A percentile compares a stretch with the other conserved stretches of the same genome.
Evolutionary conservation across 2,888 invertebrate genomes (phyloP).

Genomic region (Ochropleura leucogaster): DNA sequence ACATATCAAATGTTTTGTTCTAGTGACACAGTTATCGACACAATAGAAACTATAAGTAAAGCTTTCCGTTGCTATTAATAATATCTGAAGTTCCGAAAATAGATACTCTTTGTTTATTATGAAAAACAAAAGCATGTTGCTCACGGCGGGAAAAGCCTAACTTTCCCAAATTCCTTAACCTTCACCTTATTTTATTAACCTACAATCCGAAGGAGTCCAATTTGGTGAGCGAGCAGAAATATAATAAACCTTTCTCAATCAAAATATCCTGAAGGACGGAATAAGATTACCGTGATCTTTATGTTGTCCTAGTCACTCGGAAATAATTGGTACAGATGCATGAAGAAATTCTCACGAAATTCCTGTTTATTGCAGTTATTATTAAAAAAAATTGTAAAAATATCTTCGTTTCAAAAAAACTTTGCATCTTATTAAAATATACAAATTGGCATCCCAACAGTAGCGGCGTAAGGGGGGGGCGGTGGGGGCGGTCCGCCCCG

Average conservation of each 20-base stretch:
- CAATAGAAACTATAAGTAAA: background rate
- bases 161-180: constrained; percentile 11
- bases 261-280: constrained; percentile 22
- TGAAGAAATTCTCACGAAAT: constrained; percentile 3
- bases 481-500: too few species aligned
- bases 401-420: background rate
- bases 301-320: constrained; percentile 38
- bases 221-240: constrained; percentile 8
- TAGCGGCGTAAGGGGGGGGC: too few species aligned
- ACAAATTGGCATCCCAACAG: too few species aligned
- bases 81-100: constrained; percentile 26
- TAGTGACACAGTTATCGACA: background rate
- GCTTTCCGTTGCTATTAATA: background rate
- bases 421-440: too few species aligned
- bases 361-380: background rate
- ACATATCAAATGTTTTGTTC: constrained; percentile 6
- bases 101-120: constrained; percentile 11
- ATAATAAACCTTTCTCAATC: constrained; percentile 29
- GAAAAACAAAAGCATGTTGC: constrained; percentile 27
- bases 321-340: constrained; percentile 24
- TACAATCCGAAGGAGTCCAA: constrained; percentile 19
- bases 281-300: constrained; percentile 22
- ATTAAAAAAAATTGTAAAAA: background rate
- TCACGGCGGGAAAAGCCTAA: constrained; percentile 6
- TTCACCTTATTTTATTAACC: constrained; percentile 50